phyloP scores from a whole-genome alignment of 2,113 vertebrate genomes.

The Odobenus rosmarus region DNA sequence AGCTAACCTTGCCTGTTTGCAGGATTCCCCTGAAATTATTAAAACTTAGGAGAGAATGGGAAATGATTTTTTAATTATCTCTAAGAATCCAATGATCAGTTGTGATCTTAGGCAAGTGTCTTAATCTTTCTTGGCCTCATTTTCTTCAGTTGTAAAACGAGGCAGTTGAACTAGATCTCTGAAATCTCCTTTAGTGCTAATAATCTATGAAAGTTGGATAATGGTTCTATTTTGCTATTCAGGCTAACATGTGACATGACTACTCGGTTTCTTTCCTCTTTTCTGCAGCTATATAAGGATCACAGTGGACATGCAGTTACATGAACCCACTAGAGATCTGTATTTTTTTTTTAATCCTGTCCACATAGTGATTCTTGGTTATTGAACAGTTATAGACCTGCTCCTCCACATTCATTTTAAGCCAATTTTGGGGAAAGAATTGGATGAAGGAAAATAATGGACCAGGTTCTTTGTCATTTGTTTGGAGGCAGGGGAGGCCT shows the following conservation, averaged over 20 bases:
- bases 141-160: conserved; percentile 50
- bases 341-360: background rate
- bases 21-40: conserved; percentile 35
- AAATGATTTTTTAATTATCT: conserved; percentile 24
- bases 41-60: conserved; percentile 39
- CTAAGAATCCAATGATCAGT: background rate
- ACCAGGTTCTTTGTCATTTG: background rate
- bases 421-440: background rate
- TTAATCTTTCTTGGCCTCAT: conserved; percentile 37
- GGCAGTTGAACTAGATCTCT: background rate
- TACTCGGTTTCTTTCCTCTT: background rate
- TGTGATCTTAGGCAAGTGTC: conserved; percentile 17
- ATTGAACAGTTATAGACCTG: background rate
- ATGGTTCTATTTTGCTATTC: background rate
- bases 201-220: background rate
- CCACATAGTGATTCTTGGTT: background rate
- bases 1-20: background rate
- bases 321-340: background rate
- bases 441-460: conserved; percentile 15
- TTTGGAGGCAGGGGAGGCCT: background rate
- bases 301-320: background rate
- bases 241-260: background rate
- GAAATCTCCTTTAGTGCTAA: background rate
- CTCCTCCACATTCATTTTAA: background rate
- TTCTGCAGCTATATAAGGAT: background rate